Evolutionary conservation across 2,888 invertebrate genomes (phyloP).

Genomic region (Cantharis lateralis): DNA sequence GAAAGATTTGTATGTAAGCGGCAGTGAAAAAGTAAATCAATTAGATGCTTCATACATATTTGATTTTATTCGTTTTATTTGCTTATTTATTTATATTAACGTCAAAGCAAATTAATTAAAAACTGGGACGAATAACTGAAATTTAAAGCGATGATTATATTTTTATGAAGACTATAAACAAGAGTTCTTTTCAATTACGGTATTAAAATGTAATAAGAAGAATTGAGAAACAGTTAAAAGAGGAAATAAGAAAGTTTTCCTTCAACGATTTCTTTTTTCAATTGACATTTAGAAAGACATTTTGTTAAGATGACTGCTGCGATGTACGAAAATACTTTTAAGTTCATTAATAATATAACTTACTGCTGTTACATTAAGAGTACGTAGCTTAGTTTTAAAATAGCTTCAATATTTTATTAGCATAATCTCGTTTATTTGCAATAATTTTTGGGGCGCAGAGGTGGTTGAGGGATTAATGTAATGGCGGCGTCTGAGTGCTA

Average conservation of each 20-base stretch:
- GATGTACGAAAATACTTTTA: not conserved
- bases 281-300: slow-evolving; percentile 7
- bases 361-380: slow-evolving; percentile 12
- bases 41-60: not conserved
- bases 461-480: slow-evolving; percentile 24
- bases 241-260: not conserved
- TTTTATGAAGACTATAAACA: not conserved
- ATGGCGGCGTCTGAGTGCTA: slow-evolving; percentile 28
- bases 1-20: too few relatives aligned
- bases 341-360: slow-evolving; percentile 18
- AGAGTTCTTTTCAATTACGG: not conserved
- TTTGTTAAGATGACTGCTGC: not conserved
- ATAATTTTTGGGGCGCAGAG: slow-evolving; percentile 18
- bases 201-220: not conserved
- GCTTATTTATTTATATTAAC: not conserved
- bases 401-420: slow-evolving; percentile 25
- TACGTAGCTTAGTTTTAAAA: slow-evolving; percentile 12
- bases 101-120: not conserved
- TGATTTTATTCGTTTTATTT: not conserved
- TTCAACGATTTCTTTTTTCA: not conserved
- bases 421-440: slow-evolving; percentile 25
- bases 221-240: not conserved
- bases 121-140: not conserved
- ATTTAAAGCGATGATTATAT: not conserved
- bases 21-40: not conserved